Conservation (phyloP, 2,113 vertebrate species). For the Oryzias woworae region DNA sequence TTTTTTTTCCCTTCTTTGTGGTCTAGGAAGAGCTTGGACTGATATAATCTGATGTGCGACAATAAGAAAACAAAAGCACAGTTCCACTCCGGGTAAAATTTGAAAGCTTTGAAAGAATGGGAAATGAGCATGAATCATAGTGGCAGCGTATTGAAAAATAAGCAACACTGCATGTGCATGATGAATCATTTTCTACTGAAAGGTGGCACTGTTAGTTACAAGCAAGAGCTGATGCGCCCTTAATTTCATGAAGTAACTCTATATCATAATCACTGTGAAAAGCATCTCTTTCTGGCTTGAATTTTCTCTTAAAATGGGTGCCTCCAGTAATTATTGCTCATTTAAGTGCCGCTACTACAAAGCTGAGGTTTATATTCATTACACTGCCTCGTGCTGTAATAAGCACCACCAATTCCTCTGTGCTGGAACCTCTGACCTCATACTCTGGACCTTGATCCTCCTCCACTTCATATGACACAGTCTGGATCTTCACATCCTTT, state of each 20-base stretch:
- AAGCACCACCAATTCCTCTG: not conserved
- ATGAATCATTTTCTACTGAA: slow-evolving; percentile 41
- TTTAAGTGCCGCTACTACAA: not conserved
- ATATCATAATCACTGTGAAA: slow-evolving; percentile 30
- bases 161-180: slow-evolving; percentile 18
- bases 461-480: slow-evolving; percentile 89
- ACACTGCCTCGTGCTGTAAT: not conserved
- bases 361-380: not conserved
- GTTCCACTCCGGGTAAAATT: slow-evolving; percentile 30
- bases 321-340: slow-evolving; percentile 12
- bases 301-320: slow-evolving; percentile 8
- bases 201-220: slow-evolving; percentile 28
- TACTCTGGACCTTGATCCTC: slow-evolving; percentile 85
- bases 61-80: slow-evolving; percentile 50
- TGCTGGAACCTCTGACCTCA: slow-evolving; percentile 74
- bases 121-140: slow-evolving; percentile 45
- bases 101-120: slow-evolving; percentile 42
- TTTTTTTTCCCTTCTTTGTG: slow-evolving; percentile 13
- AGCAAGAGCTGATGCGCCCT: slow-evolving; percentile 16
- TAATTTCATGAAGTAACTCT: slow-evolving; percentile 32
- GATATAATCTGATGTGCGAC: slow-evolving; percentile 37
- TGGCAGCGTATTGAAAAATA: slow-evolving; percentile 51
- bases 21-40: slow-evolving; percentile 18
- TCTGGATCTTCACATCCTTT: slow-evolving; percentile 85
- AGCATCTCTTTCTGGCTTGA: slow-evolving; percentile 2